These are phyloP conservation scores for Caenorhabditis sp. DNA, from an alignment of 2,888 invertebrate species.

Conservation along the genomic window DNA sequence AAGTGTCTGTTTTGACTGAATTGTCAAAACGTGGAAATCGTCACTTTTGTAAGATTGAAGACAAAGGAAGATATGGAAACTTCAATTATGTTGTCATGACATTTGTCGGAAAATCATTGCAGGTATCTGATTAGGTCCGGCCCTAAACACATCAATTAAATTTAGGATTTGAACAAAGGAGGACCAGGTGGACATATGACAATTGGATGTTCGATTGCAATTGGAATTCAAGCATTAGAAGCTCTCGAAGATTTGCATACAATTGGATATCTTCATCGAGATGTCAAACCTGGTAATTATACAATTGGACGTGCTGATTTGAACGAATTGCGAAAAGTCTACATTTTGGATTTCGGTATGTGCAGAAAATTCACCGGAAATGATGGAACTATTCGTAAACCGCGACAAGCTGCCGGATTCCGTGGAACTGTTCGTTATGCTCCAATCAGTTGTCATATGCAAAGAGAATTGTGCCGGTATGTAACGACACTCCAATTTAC, in stretches of 20 bases:
- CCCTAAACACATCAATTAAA: neutral
- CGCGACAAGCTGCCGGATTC: conserved; percentile 64
- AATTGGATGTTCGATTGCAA: conserved; percentile 49
- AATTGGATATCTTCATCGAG: conserved; percentile 60
- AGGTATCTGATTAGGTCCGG: conserved; percentile 15
- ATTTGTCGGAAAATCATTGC: conserved; percentile 65
- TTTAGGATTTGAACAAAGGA: conserved; percentile 45
- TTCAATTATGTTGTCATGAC: conserved; percentile 67
- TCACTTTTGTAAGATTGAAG: conserved; percentile 66
- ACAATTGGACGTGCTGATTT: conserved; percentile 49
- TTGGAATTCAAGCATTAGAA: conserved; percentile 50
- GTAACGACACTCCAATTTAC: neutral
- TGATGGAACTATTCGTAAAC: conserved; percentile 57
- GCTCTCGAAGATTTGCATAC: conserved; percentile 60
- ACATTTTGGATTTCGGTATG: conserved; percentile 56
- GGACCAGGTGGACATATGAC: conserved; percentile 52
- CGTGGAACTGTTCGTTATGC: conserved; percentile 67
- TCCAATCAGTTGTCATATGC: conserved; percentile 63
- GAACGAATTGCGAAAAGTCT: conserved; percentile 54
- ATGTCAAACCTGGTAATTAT: conserved; percentile 53
- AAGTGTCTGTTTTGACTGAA: conserved; percentile 61
- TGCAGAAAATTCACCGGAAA: conserved; percentile 47
- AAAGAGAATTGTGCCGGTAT: conserved; percentile 57
- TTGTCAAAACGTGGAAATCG: conserved; percentile 56
- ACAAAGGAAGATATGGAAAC: conserved; percentile 61